Evolutionary conservation across 2,113 vertebrate genomes (phyloP), one percentile per base, ranked within the genome.

Genomic region (Coreoperca whiteheadi): DNA sequence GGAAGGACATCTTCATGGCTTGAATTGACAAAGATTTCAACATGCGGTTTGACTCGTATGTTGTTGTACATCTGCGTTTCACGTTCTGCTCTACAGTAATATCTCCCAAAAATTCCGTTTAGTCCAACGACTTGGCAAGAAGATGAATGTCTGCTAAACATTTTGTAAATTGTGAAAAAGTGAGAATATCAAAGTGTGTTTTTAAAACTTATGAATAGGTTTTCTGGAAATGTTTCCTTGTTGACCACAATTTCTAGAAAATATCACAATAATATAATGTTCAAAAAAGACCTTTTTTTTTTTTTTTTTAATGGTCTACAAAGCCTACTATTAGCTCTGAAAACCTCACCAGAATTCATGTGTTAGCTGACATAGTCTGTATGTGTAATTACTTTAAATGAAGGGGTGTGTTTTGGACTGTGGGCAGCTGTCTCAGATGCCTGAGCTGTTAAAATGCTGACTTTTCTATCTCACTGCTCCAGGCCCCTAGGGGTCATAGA

Each of bases 361-460:
- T 30, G 6, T 32, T 72, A 11, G 11, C 18, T 66, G 51, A 30
- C 12, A 1, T 20, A 23, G 15, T 41, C 23, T 65, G 37, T 30
- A 0, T 63, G 16, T 48, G 0, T 34, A 10, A 7, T 20, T 39
- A 34, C 18, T 60, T 39, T 28, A 64, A 41, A 30, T 64, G n/a
- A 21, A 32, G 30, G 8, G 16, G 18, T 8, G 59, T 15, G 5
- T 37, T 57, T 46, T 50, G 15, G 23, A 53, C n/a, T 21, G 6
- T 18, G 0, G 7, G 46, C 43, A 39, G 48, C 28, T 43, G 53
- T 77, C 37, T 79, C 21, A 43, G 14, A 66, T 53, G 28, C 20
- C 32, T 66, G 59, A 77, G 21, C 8, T 61, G 53, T 46, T 50
- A 34, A 84, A 69, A 79, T 74, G 65, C 74, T 37, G 57, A 66